Conservation (phyloP, 2,888 invertebrate species). For the Diarsia brunnea region DNA sequence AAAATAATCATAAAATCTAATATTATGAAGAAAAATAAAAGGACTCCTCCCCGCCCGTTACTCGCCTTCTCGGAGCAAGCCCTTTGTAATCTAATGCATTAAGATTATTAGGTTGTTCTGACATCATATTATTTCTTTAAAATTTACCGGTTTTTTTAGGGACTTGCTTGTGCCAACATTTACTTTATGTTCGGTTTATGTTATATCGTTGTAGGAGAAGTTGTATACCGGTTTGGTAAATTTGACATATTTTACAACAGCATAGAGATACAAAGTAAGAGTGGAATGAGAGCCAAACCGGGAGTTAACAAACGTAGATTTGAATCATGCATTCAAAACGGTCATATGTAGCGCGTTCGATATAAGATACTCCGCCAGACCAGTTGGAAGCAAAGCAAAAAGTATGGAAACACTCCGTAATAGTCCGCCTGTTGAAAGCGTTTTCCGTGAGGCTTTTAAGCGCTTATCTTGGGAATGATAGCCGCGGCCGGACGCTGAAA, state of each 20-base stretch:
- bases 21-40: conserved; percentile 83
- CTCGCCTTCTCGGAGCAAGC: conserved; percentile 73
- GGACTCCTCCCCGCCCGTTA: conserved; percentile 72
- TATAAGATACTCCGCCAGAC: conserved; percentile 75
- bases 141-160: conserved; percentile 75
- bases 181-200: conserved; percentile 54
- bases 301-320: conserved; percentile 69
- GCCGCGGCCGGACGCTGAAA: conserved; percentile 89
- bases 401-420: conserved; percentile 83
- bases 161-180: conserved; percentile 58
- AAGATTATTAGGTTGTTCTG: conserved; percentile 85
- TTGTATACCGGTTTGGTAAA: conserved; percentile 34
- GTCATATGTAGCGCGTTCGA: conserved; percentile 71
- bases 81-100: conserved; percentile 87
- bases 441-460: conserved; percentile 89
- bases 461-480: conserved; percentile 90
- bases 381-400: conserved; percentile 80
- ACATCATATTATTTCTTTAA: conserved; percentile 81
- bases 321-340: conserved; percentile 71
- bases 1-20: conserved; percentile 85
- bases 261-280: conserved; percentile 31
- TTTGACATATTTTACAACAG: conserved; percentile 50
- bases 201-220: conserved; percentile 39
- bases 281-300: conserved; percentile 49
- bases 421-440: conserved; percentile 87